Evolutionary conservation across 2,888 invertebrate genomes (phyloP).

Genomic region (Cyclophora punctaria): DNA sequence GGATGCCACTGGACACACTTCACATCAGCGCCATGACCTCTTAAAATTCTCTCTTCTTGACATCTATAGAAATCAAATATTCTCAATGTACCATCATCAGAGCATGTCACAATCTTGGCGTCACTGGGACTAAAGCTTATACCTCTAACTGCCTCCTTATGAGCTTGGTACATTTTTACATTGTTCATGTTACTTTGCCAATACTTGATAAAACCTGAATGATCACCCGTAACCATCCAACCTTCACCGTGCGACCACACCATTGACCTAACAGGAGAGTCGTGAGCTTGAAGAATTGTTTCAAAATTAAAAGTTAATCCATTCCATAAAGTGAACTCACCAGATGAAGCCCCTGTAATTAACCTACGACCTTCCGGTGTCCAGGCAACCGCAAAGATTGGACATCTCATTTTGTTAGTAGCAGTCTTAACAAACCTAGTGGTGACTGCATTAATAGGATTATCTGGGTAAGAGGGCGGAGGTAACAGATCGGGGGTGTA

Average conservation of each 20-base stretch:
- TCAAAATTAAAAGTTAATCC: constrained; percentile 99
- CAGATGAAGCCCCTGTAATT: constrained; percentile 98
- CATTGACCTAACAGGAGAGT: constrained; percentile 99
- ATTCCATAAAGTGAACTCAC: constrained; percentile 99
- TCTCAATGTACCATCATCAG: constrained; percentile 98
- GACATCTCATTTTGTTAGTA: constrained; percentile 99
- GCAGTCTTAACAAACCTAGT: constrained; percentile 98
- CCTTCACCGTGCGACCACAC: constrained; percentile 99
- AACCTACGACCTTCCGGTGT: constrained; percentile 98
- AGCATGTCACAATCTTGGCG: constrained; percentile 98
- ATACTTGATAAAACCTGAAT: constrained; percentile 98
- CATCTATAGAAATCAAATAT: constrained; percentile 99
- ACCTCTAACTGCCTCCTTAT: constrained; percentile 99
- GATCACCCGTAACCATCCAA: constrained; percentile 99
- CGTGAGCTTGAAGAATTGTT: constrained; percentile 99
- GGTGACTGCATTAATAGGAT: constrained; percentile 97
- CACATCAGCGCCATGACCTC: constrained; percentile 98
- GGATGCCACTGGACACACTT: constrained; percentile 99
- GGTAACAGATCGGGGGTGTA: constrained; percentile 96
- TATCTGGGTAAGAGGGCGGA: constrained; percentile 94
- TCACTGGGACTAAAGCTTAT: constrained; percentile 99
- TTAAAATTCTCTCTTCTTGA: constrained; percentile 94
- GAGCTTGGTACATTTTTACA: constrained; percentile 99
- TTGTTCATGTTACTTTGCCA: constrained; percentile 99
- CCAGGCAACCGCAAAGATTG: constrained; percentile 99